A percentile compares a stretch with the other conserved stretches of the same genome.
phyloP scores from a whole-genome alignment of 1,140 invertebrate species.

The Portunus trituberculatus region DNA sequence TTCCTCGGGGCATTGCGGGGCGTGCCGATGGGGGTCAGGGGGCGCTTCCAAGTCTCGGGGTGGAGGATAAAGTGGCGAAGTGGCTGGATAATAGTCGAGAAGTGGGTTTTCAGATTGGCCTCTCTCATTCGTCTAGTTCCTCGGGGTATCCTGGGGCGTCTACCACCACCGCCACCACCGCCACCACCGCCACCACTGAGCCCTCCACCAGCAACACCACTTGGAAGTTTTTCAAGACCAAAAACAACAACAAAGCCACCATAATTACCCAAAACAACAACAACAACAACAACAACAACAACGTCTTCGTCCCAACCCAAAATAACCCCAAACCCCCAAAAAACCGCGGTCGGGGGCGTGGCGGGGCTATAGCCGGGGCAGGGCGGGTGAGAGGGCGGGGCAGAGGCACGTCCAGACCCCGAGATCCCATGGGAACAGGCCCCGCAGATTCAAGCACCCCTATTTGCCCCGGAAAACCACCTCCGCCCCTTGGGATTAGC shows the following conservation, averaged over 20 bases:
- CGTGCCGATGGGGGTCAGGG: neutral
- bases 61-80: conserved; percentile 62
- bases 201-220: neutral
- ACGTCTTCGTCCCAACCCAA: conserved; percentile 65
- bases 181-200: neutral
- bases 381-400: conserved; percentile 52
- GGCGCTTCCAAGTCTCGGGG: neutral
- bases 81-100: conserved; percentile 61
- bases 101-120: conserved; percentile 60
- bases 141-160: neutral
- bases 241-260: neutral
- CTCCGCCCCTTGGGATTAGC: conserved; percentile 8
- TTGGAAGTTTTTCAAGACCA: neutral
- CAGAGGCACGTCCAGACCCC: neutral
- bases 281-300: neutral
- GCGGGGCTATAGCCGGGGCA: neutral
- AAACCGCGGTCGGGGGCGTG: neutral
- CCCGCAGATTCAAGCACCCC: neutral
- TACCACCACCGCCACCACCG: neutral
- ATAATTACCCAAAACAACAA: conserved; percentile 22
- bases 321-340: neutral
- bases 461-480: neutral
- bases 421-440: neutral
- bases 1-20: neutral
- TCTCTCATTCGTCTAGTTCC: neutral